Percentiles rank a stretch among this genome's conserved stretches.
These are phyloP conservation scores for Oreochromis grahami DNA, from an alignment of 2,797 vertebrate species.

Conservation along the genomic window DNA sequence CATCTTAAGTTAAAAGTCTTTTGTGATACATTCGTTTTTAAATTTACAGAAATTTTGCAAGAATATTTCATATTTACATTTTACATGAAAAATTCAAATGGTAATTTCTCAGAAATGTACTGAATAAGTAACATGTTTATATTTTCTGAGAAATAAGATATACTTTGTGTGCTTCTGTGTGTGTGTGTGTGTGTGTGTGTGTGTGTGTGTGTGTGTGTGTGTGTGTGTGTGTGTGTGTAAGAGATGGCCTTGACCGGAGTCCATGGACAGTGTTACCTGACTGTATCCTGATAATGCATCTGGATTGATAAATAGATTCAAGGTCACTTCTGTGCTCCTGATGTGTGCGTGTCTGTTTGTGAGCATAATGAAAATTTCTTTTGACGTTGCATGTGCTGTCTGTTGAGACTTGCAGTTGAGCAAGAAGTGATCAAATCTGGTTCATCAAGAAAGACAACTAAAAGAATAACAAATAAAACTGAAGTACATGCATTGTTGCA, in stretches of 20 bases:
- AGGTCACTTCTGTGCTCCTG: conserved; percentile 53
- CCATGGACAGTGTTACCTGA: conserved; percentile 69
- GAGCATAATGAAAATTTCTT: neutral
- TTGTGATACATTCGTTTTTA: neutral
- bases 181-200: neutral
- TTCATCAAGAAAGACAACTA: neutral
- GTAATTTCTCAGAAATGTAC: neutral
- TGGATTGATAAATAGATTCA: conserved; percentile 72
- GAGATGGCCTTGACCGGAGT: conserved; percentile 78
- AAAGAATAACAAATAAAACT: neutral
- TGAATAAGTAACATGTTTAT: neutral
- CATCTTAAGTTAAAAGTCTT: neutral
- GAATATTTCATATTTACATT: neutral
- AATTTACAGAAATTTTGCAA: neutral
- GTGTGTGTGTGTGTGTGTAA: neutral
- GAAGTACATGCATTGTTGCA: neutral
- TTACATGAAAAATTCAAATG: neutral
- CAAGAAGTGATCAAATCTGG: neutral
- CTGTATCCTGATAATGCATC: conserved; percentile 47
- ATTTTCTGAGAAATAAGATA: conserved; percentile 40
- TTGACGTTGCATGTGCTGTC: neutral
- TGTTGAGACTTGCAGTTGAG: neutral
- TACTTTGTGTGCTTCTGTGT: neutral
- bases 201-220: neutral
- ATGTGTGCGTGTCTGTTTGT: neutral